Conservation (phyloP, 1,140 invertebrate genomes). For the Atta colombica region DNA sequence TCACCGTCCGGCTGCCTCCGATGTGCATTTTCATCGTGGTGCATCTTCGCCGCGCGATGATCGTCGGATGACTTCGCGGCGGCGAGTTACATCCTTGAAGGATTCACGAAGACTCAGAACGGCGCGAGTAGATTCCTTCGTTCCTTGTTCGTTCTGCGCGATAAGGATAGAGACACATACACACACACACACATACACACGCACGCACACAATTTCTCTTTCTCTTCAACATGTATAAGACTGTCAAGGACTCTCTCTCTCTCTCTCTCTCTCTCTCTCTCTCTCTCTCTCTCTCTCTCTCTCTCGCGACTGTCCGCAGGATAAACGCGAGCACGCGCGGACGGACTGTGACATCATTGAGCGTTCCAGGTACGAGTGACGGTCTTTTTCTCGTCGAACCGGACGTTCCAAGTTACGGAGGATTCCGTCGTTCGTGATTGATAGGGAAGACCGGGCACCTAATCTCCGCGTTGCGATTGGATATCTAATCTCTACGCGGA, state of each 20-base stretch:
- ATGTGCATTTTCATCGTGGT: not conserved
- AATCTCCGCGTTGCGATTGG: constrained; percentile 16
- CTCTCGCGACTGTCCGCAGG: constrained; percentile 49
- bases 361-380: constrained; percentile 59
- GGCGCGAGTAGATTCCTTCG: constrained; percentile 6
- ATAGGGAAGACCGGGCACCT: not conserved
- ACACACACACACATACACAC: not conserved
- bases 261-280: not conserved
- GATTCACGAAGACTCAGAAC: not conserved
- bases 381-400: constrained; percentile 55
- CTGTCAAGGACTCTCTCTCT: not conserved
- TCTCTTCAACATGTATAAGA: not conserved
- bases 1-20: constrained; percentile 6
- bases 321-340: constrained; percentile 57
- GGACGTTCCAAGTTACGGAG: constrained; percentile 46
- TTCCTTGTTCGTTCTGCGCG: constrained; percentile 16
- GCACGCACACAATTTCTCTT: not conserved
- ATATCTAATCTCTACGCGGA: not conserved
- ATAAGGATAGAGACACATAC: not conserved
- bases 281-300: constrained; percentile 8
- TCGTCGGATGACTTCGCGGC: not conserved
- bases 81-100: not conserved
- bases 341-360: constrained; percentile 61
- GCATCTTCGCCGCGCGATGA: not conserved
- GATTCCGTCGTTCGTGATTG: constrained; percentile 46